phyloP scores from a whole-genome alignment of 2,113 vertebrate genomes.

The Naja naja region DNA sequence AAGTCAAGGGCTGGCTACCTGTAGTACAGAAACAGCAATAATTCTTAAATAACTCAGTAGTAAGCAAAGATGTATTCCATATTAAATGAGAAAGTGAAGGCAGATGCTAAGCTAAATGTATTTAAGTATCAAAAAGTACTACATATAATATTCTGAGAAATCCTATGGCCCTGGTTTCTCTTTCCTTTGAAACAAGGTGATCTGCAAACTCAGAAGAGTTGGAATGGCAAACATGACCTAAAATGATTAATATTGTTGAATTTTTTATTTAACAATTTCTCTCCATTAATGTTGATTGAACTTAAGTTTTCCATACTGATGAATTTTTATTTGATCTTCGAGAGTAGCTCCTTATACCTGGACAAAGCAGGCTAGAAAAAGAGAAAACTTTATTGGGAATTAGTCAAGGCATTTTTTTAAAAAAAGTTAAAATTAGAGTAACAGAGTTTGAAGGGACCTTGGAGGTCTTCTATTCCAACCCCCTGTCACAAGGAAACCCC shows the following conservation, averaged over 20 bases:
- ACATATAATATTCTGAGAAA: not conserved
- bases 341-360: no score
- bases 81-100: not conserved
- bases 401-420: not conserved
- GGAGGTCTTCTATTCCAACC: no score
- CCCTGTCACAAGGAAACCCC: no score
- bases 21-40: not conserved
- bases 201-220: not conserved
- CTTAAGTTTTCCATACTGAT: not conserved
- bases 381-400: not conserved
- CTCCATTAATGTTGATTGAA: not conserved
- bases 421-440: no score
- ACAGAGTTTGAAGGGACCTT: no score
- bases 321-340: not conserved
- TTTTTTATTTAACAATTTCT: not conserved
- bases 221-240: not conserved
- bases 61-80: not conserved
- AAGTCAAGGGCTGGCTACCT: no score
- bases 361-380: not conserved
- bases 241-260: not conserved
- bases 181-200: not conserved
- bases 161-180: not conserved
- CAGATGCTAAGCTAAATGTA: not conserved
- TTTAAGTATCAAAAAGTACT: not conserved
- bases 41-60: not conserved